Evolutionary conservation across 1,140 invertebrate genomes (phyloP).

Genomic region (Rhizoglyphus robini): DNA sequence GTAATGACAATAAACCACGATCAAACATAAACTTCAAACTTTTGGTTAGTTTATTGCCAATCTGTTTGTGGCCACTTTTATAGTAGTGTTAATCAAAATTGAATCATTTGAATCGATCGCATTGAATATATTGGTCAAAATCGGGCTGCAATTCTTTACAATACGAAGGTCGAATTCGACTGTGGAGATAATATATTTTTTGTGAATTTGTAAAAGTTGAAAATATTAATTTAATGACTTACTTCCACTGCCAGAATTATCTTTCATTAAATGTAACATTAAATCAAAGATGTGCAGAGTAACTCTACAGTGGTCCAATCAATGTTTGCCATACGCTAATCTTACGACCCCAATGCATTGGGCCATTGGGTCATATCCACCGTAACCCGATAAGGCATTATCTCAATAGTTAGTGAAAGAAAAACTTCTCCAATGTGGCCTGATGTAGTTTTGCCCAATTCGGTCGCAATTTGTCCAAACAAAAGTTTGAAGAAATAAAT

Average conservation of each 20-base stretch:
- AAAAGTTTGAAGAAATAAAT: too few relatives aligned
- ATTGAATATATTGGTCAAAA: conserved; percentile 25
- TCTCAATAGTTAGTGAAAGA: too few relatives aligned
- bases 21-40: conserved; percentile 78
- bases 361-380: too few relatives aligned
- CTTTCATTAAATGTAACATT: too few relatives aligned
- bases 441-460: too few relatives aligned
- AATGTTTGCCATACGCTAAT: too few relatives aligned
- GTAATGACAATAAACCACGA: conserved; percentile 52
- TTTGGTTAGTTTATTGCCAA: conserved; percentile 64
- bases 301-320: too few relatives aligned
- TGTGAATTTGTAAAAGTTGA: not conserved
- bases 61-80: conserved; percentile 63
- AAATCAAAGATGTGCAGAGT: too few relatives aligned
- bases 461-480: too few relatives aligned
- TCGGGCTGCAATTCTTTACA: conserved; percentile 43
- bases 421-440: too few relatives aligned
- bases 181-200: not conserved
- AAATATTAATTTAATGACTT: not conserved
- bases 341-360: too few relatives aligned
- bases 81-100: conserved; percentile 86
- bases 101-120: conserved; percentile 53
- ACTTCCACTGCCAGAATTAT: not conserved
- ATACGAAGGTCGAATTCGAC: conserved; percentile 54
- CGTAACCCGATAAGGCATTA: too few relatives aligned